Evolutionary conservation across 2,797 vertebrate genomes (phyloP).

Genomic region (Myotis pilosus): DNA sequence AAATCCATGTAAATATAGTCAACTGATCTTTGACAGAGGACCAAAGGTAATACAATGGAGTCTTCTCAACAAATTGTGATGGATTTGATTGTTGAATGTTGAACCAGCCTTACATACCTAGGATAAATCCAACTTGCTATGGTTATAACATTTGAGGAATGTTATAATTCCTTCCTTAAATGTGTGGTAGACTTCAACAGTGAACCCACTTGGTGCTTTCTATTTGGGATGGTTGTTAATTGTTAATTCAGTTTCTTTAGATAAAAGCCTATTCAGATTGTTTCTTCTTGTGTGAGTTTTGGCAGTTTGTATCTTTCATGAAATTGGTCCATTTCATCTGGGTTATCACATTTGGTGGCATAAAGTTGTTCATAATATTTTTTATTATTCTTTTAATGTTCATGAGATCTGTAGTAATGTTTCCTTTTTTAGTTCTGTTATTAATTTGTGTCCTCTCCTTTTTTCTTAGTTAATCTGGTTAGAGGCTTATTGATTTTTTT

Average conservation of each 20-base stretch:
- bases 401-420: background rate
- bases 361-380: background rate
- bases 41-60: no score
- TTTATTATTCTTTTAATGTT: background rate
- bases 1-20: no score
- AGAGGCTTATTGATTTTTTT: background rate
- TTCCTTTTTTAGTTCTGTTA: background rate
- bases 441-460: background rate
- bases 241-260: background rate
- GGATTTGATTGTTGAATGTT: no score
- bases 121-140: no score
- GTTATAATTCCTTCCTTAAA: background rate
- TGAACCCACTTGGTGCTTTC: background rate
- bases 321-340: background rate
- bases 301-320: background rate
- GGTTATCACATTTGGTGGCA: background rate
- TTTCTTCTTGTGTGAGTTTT: background rate
- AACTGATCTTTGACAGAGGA: no score
- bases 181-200: background rate
- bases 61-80: no score
- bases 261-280: background rate
- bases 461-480: background rate
- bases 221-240: background rate
- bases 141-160: no score
- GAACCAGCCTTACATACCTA: no score